phyloP scores from a whole-genome alignment of 2,888 invertebrate genomes.

The Endomychus coccineus region DNA sequence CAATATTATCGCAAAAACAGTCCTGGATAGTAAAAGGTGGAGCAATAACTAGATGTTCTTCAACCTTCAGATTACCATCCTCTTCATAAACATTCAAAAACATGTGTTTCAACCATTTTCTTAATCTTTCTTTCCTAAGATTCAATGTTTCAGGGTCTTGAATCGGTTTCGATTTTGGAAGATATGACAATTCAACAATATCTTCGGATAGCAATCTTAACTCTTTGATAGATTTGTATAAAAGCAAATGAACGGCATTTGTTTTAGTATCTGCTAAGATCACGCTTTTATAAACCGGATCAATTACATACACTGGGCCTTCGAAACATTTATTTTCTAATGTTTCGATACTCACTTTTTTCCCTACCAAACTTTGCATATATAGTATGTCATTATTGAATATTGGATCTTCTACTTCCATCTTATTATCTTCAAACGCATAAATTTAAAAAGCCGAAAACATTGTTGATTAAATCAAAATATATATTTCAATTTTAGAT shows the following conservation, averaged over 20 bases:
- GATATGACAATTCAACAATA: constrained; percentile 17
- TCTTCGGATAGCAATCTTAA: constrained; percentile 27
- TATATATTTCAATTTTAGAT: too few species aligned
- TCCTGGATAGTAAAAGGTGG: constrained; percentile 40
- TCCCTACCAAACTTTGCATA: constrained; percentile 33
- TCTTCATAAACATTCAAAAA: constrained; percentile 37
- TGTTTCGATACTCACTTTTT: constrained; percentile 30
- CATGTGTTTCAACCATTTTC: constrained; percentile 38
- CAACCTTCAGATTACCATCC: constrained; percentile 36
- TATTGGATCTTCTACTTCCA: too few species aligned
- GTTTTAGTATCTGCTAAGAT: constrained; percentile 27
- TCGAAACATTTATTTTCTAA: constrained; percentile 26
- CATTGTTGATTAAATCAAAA: too few species aligned
- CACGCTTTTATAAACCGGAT: constrained; percentile 36
- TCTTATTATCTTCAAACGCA: too few species aligned
- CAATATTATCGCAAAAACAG: constrained; percentile 39
- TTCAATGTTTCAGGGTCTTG: constrained; percentile 10
- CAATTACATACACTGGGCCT: constrained; percentile 36
- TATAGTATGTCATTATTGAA: constrained; percentile 29
- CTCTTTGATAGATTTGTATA: constrained; percentile 30
- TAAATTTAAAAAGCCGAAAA: too few species aligned
- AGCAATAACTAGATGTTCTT: constrained; percentile 36
- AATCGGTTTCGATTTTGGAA: constrained; percentile 4
- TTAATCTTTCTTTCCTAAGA: constrained; percentile 28
- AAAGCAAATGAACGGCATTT: constrained; percentile 21